These are phyloP conservation scores for Pterocles burchelli DNA, from an alignment of 2,113 vertebrate species.

Conservation along the genomic window DNA sequence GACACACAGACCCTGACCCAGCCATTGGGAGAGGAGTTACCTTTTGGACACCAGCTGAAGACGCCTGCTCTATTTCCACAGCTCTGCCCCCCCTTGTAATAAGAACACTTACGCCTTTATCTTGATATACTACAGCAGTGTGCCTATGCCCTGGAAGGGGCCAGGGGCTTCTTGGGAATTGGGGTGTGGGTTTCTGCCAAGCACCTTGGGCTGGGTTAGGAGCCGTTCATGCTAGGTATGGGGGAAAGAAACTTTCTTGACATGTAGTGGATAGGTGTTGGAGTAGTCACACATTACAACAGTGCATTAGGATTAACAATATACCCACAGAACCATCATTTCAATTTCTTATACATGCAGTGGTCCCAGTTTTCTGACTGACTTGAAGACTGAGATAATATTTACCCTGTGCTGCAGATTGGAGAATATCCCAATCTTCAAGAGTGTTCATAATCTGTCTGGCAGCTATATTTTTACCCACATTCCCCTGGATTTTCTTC, in stretches of 20 bases:
- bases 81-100: background rate
- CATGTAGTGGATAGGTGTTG: background rate
- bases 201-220: background rate
- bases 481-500: background rate
- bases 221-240: rapidly evolving
- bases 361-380: background rate
- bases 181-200: background rate
- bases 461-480: background rate
- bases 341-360: background rate
- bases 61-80: background rate
- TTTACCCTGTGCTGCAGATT: background rate
- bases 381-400: background rate
- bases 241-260: background rate
- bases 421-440: background rate
- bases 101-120: background rate
- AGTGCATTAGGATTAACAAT: background rate
- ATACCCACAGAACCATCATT: background rate
- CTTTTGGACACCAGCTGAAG: background rate
- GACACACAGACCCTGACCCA: background rate
- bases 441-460: background rate
- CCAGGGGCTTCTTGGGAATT: background rate
- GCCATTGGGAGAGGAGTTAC: background rate
- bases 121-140: background rate
- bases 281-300: background rate
- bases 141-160: background rate